A percentile compares a stretch with the other conserved stretches of the same genome.
Conservation (phyloP, 2,888 invertebrate genomes). For the Slavum lentiscoides region DNA sequence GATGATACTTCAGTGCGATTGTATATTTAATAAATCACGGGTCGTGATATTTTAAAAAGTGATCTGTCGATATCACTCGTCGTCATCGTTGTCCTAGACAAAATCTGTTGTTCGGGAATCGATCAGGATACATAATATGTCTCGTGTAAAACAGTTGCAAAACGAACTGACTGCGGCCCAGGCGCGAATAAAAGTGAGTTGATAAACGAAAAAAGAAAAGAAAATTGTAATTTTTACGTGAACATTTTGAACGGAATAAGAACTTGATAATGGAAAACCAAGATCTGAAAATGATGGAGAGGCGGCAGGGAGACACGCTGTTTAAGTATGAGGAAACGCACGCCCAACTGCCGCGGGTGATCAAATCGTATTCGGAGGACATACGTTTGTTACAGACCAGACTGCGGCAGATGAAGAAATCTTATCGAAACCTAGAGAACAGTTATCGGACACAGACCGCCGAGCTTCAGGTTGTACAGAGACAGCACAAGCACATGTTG, state of each 20-base stretch:
- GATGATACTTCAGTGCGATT: background rate
- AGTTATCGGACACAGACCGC: constrained; percentile 70
- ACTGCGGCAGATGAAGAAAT: background rate
- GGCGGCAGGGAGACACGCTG: constrained; percentile 77
- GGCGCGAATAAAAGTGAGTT: background rate
- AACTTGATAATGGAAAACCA: constrained; percentile 67
- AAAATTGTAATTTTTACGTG: too few relatives aligned
- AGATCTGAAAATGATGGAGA: constrained; percentile 74
- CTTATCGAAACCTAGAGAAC: constrained; percentile 58
- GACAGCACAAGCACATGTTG: constrained; percentile 72
- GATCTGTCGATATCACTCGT: background rate
- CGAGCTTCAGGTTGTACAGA: constrained; percentile 68
- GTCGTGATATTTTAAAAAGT: background rate
- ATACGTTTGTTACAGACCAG: constrained; percentile 61
- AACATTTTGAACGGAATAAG: background rate
- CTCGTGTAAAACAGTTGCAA: constrained; percentile 42
- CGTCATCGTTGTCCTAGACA: too few relatives aligned
- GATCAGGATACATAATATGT: background rate
- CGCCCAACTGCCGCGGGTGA: constrained; percentile 75
- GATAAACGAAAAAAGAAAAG: background rate
- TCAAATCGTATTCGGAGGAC: constrained; percentile 79
- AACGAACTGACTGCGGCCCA: constrained; percentile 30
- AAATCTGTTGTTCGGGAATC: too few relatives aligned
- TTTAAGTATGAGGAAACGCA: constrained; percentile 77
- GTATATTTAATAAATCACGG: background rate